Evolutionary conservation across 2,113 vertebrate genomes (phyloP).

Genomic region (Emydura subglobosa): DNA sequence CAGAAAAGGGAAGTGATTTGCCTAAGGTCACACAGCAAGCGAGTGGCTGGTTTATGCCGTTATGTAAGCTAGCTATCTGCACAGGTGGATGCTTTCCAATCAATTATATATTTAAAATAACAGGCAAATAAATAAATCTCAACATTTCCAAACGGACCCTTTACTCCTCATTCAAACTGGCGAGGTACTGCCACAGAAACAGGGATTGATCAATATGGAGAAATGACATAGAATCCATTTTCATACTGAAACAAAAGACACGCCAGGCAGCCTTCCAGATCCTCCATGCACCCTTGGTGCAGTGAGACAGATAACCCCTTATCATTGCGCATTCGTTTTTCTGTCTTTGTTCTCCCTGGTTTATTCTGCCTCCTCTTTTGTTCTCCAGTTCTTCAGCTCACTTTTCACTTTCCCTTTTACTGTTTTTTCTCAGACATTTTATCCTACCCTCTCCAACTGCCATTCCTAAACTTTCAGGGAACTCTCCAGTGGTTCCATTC

Average conservation of each 20-base stretch:
- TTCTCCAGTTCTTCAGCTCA: background rate
- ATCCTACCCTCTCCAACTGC: background rate
- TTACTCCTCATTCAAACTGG: background rate
- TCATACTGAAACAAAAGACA: background rate
- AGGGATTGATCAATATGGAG: conserved; percentile 5
- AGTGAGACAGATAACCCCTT: conserved; percentile 34
- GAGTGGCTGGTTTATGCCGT: background rate
- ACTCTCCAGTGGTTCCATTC: background rate
- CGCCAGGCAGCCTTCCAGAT: conserved; percentile 50
- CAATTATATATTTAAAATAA: background rate
- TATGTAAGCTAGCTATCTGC: background rate
- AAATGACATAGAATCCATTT: conserved; percentile 26
- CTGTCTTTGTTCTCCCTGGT: background rate
- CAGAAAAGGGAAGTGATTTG: fast-evolving
- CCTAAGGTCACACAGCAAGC: fast-evolving
- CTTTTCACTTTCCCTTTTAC: conserved; percentile 29
- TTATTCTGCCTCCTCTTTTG: conserved; percentile 20
- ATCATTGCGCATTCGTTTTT: conserved; percentile 12
- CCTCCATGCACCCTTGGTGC: background rate
- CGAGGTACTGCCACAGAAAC: background rate
- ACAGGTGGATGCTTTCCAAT: background rate
- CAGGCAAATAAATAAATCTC: background rate
- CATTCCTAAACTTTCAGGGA: conserved; percentile 29
- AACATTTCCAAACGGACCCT: background rate
- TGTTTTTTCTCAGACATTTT: background rate